A percentile compares a stretch with the other conserved stretches of the same genome.
These are phyloP conservation scores for Nymphalis io DNA, from an alignment of 1,140 invertebrate genomes.

Conservation along the genomic window DNA sequence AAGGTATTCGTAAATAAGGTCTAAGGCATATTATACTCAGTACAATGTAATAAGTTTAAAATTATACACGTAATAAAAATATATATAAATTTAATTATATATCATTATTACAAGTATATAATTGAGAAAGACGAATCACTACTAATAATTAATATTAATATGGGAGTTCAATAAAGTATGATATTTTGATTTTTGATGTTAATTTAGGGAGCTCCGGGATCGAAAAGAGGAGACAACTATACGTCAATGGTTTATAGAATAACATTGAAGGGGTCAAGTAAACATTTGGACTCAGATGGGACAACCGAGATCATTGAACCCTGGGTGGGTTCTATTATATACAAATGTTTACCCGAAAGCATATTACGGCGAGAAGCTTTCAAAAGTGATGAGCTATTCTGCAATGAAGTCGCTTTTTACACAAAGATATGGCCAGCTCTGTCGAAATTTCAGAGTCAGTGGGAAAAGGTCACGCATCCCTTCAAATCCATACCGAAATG, in stretches of 20 bases:
- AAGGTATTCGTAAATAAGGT: too few relatives aligned
- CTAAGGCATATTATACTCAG: too few relatives aligned
- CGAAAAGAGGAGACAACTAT: constrained; percentile 87
- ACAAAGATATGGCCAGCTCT: constrained; percentile 85
- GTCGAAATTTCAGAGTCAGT: constrained; percentile 80
- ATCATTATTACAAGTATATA: too few relatives aligned
- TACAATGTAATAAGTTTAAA: too few relatives aligned
- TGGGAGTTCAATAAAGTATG: too few relatives aligned
- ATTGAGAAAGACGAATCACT: too few relatives aligned
- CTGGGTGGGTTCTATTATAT: constrained; percentile 85
- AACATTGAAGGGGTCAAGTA: constrained; percentile 81
- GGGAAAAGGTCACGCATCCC: constrained; percentile 62
- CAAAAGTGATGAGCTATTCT: constrained; percentile 86
- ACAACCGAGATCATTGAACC: constrained; percentile 57
- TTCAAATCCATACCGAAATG: constrained; percentile 85
- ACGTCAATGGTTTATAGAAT: constrained; percentile 87
- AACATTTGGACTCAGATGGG: constrained; percentile 63
- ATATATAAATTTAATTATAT: too few relatives aligned
- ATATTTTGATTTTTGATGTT: too few relatives aligned
- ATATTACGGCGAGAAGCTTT: constrained; percentile 83
- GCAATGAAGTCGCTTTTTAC: constrained; percentile 87
- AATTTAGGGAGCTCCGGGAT: constrained; percentile 83
- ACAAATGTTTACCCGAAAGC: constrained; percentile 86
- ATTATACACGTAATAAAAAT: too few relatives aligned
- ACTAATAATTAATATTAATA: too few relatives aligned